Evolutionary conservation across 2,113 vertebrate species (phyloP).

Genomic region (Oceanites oceanicus): DNA sequence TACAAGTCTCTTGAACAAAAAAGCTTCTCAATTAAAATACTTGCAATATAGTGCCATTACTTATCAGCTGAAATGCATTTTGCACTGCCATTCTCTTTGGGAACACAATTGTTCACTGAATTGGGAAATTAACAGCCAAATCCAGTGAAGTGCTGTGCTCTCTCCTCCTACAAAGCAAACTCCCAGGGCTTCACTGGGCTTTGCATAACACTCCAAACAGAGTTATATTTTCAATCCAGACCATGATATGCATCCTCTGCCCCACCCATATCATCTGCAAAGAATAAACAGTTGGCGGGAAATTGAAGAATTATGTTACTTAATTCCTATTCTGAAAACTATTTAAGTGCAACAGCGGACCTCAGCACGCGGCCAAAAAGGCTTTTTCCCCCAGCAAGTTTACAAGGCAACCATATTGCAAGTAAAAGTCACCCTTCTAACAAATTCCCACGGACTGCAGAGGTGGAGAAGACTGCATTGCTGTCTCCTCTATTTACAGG

Average conservation of each 20-base stretch:
- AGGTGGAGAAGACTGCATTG: fast-evolving
- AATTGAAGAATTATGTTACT: fast-evolving
- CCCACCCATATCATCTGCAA: fast-evolving
- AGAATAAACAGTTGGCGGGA: neutral
- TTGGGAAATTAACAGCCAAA: neutral
- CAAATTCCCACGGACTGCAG: neutral
- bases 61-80: neutral
- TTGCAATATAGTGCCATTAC: neutral
- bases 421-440: neutral
- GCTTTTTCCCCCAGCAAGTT: neutral
- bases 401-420: fast-evolving
- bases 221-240: fast-evolving
- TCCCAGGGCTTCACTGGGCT: neutral
- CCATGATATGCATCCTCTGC: neutral
- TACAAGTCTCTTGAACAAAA: conserved; percentile 3
- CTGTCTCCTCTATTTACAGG: neutral
- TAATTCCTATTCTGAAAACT: too few relatives aligned
- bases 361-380: neutral
- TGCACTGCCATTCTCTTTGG: neutral
- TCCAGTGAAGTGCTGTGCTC: neutral
- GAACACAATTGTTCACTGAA: neutral
- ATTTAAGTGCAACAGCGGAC: neutral
- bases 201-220: fast-evolving
- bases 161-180: neutral
- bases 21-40: conserved; percentile 22